Conservation (phyloP, 2,888 invertebrate species). For the Bugulina stolonifera region DNA sequence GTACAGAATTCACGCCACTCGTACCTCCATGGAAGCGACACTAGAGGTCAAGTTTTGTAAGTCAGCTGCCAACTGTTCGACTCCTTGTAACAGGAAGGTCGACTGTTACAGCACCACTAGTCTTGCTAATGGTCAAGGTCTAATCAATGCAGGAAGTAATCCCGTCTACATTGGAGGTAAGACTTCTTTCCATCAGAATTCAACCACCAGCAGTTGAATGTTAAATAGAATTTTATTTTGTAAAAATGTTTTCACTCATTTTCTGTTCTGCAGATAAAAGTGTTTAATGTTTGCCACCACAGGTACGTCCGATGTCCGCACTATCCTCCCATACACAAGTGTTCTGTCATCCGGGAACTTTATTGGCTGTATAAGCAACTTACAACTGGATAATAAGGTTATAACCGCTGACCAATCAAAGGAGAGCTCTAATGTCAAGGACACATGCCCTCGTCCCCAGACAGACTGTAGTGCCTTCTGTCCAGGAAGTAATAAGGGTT, state of each 20-base stretch:
- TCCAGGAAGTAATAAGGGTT: slow-evolving; percentile 64
- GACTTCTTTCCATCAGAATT: neutral
- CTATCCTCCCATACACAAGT: slow-evolving; percentile 78
- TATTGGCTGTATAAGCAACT: slow-evolving; percentile 86
- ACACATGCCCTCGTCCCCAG: slow-evolving; percentile 68
- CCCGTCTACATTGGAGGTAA: neutral
- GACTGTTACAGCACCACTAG: neutral
- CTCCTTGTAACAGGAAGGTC: neutral
- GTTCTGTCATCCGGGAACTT: slow-evolving; percentile 87
- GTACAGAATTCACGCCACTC: slow-evolving; percentile 18
- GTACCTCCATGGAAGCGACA: neutral
- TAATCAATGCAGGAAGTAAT: neutral
- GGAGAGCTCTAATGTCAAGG: slow-evolving; percentile 65
- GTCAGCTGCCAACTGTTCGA: neutral
- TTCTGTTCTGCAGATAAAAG: too few relatives aligned
- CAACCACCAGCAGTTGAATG: too few relatives aligned
- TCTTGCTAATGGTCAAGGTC: neutral
- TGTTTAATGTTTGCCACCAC: too few relatives aligned
- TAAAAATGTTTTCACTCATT: too few relatives aligned
- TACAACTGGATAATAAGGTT: slow-evolving; percentile 70
- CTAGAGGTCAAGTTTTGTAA: slow-evolving; percentile 10
- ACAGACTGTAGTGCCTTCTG: slow-evolving; percentile 55
- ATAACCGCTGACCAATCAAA: slow-evolving; percentile 59
- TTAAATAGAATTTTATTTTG: too few relatives aligned
- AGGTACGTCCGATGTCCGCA: slow-evolving; percentile 76